Base-by-base conservation (phyloP, 2,888 invertebrate genomes). In the Esperia sulphurella region DNA sequence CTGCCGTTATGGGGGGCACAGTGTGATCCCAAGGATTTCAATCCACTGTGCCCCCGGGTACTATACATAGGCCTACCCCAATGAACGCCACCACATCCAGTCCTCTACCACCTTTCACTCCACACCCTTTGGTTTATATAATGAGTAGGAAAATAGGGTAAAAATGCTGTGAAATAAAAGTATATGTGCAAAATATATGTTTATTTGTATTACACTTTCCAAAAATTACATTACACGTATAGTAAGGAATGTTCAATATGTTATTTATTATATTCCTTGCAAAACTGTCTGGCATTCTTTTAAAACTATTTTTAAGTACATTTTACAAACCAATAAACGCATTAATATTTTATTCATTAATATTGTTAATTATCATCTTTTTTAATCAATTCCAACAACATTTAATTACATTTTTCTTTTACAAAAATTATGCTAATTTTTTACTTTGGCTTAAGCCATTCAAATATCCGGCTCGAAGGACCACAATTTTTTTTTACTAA, bases 141-240 rank as follows among this genome's bases (percentile, higher is more conserved):
- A 3, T 21, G 21, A 21, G 21, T 31, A 5, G 3, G 31, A 4
- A 31, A 31, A 31, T n/a, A 31, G 31, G 3, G 8, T 31, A 31
- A 40, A 41, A 30, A 29, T 46, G 43, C 46, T 51, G 43, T 48
- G 14, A 46, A 58, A 58, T 55, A 59, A 55, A 52, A 54, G 44
- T 45, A 10, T 14, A 48, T 57, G 2, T 76, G 65, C 71, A 82
- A 83, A 83, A 83, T 83, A 84, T 81, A 79, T 71, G 64, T 70
- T 63, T 79, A 65, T 70, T 63, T 79, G 65, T 47, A 76, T 79
- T 79, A 75, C 65, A 67, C 69, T 71, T 71, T 73, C 64, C 69
- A 72, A 71, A 74, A 68, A 73, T 71, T 67, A 79, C 75, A 75
- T 12, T 45, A 48, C 75, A 75, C 60, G 68, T 59, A 65, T 59